Evolutionary conservation across 2,888 invertebrate genomes (phyloP).

Genomic region (Mayetiola destructor): DNA sequence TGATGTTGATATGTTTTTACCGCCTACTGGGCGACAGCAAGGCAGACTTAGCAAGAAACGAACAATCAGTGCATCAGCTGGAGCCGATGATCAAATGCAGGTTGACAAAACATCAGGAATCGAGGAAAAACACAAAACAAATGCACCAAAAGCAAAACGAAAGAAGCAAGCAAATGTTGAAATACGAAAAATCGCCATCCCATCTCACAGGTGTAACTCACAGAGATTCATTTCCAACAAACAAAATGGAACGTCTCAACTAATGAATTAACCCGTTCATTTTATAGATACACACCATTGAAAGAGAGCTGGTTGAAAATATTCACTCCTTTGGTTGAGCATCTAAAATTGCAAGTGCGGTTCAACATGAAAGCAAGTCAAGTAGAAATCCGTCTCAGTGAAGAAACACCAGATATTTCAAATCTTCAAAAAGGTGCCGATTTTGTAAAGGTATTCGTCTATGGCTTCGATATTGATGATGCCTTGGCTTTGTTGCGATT

Average conservation of each 20-base stretch:
- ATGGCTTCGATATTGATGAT: slow-evolving; percentile 95
- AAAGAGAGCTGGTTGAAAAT: slow-evolving; percentile 97
- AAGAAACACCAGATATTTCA: slow-evolving; percentile 57
- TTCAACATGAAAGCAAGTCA: slow-evolving; percentile 84
- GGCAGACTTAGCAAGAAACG: slow-evolving; percentile 25
- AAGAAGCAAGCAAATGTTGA: slow-evolving; percentile 40
- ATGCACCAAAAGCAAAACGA: slow-evolving; percentile 33
- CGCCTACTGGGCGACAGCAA: background rate
- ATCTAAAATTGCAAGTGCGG: slow-evolving; percentile 81
- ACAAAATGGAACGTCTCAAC: no score
- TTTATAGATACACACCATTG: slow-evolving; percentile 67
- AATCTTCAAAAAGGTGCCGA: slow-evolving; percentile 95
- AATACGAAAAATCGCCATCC: slow-evolving; percentile 71
- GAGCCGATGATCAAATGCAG: slow-evolving; percentile 45
- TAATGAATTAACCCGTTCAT: slow-evolving; percentile 13
- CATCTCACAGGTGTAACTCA: slow-evolving; percentile 55
- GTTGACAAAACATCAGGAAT: slow-evolving; percentile 52
- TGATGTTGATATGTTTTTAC: slow-evolving; percentile 8
- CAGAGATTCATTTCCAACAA: background rate
- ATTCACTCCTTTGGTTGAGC: slow-evolving; percentile 90
- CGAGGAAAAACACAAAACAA: slow-evolving; percentile 33
- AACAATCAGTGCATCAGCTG: slow-evolving; percentile 30
- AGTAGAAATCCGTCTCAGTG: slow-evolving; percentile 38
- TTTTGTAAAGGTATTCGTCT: slow-evolving; percentile 91
- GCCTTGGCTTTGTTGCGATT: slow-evolving; percentile 84